phyloP scores from a whole-genome alignment of 2,113 vertebrate genomes.

The Oreocharis arfaki region DNA sequence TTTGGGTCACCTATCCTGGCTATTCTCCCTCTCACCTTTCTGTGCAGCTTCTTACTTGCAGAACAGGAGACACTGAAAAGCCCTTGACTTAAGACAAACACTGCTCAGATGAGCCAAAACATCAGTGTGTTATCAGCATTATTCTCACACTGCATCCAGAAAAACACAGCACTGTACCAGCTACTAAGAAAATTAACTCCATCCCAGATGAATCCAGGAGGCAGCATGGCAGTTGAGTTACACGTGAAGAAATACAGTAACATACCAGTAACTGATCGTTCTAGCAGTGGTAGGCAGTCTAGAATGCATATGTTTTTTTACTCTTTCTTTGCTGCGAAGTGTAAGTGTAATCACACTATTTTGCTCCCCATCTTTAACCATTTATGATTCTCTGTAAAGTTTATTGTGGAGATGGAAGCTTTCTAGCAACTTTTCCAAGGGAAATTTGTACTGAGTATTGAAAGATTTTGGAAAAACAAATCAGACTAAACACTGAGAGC shows the following conservation, averaged over 20 bases:
- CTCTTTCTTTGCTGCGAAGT: not conserved
- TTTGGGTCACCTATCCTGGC: not conserved
- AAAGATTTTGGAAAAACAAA: not conserved
- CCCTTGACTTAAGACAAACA: not conserved
- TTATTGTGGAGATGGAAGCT: not conserved
- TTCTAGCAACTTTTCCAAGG: not conserved
- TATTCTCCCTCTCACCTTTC: not conserved
- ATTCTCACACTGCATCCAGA: not conserved
- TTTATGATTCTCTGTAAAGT: not conserved
- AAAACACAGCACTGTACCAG: not conserved
- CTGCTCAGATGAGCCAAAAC: not conserved
- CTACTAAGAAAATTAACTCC: not conserved
- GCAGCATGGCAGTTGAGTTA: not conserved
- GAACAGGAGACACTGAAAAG: not conserved
- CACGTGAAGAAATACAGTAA: not conserved
- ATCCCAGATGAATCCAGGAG: not conserved
- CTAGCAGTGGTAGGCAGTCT: not conserved
- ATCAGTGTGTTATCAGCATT: not conserved
- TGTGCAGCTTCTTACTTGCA: not conserved
- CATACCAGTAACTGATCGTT: not conserved
- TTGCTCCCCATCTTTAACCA: not conserved
- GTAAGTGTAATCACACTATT: not conserved
- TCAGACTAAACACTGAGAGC: not conserved
- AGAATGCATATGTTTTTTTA: not conserved
- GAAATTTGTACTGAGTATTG: not conserved